Evolutionary conservation across 2,113 vertebrate genomes (phyloP).

Genomic region (Cheirogaleus medius): DNA sequence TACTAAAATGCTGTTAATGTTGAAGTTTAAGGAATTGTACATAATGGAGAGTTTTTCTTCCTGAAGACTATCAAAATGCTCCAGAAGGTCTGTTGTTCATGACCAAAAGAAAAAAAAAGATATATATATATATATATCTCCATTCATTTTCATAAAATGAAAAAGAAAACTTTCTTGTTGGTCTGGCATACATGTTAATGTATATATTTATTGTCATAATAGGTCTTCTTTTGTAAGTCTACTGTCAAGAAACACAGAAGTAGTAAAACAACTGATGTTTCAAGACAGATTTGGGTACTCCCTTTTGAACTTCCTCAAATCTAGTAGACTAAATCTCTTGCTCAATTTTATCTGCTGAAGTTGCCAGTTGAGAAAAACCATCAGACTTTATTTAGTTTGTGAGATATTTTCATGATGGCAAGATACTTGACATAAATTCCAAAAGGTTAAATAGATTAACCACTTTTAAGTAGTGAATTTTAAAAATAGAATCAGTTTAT

Average conservation of each 20-base stretch:
- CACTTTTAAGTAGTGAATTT: background rate
- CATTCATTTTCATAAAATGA: background rate
- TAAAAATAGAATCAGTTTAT: background rate
- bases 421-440: background rate
- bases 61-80: constrained; percentile 7
- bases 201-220: background rate
- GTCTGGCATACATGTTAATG: background rate
- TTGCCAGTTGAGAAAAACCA: background rate
- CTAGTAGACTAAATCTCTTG: background rate
- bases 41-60: background rate
- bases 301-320: background rate
- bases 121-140: background rate
- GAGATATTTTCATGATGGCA: background rate
- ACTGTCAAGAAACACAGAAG: background rate
- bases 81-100: background rate
- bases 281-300: background rate
- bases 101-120: background rate
- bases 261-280: background rate
- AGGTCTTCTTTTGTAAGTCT: background rate
- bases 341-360: background rate
- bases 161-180: background rate
- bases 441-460: background rate
- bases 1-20: constrained; percentile 15
- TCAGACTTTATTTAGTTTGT: background rate
- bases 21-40: background rate